phyloP scores from a whole-genome alignment of 2,113 vertebrate genomes.

The Tychaedon coryphoeus region DNA sequence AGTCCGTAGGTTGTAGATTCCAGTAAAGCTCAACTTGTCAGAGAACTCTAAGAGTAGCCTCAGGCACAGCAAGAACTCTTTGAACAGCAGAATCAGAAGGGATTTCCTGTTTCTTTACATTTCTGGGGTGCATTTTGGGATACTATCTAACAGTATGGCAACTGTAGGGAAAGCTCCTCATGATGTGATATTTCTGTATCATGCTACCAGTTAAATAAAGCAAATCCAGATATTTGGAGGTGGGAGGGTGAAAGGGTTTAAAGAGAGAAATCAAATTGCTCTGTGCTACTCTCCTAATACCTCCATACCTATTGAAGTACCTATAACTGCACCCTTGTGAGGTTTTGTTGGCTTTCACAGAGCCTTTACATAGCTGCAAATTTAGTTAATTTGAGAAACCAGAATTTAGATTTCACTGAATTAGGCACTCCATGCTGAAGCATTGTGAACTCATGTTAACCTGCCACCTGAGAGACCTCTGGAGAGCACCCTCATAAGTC shows the following conservation, averaged over 20 bases:
- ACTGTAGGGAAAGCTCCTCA: not conserved
- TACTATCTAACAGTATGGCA: not conserved
- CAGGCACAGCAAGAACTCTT: not conserved
- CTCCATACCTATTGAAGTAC: not conserved
- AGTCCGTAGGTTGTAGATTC: not conserved
- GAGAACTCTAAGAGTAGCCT: not conserved
- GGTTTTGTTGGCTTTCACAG: not conserved
- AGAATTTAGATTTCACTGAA: not conserved
- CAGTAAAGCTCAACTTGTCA: not conserved
- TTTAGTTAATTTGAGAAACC: not conserved
- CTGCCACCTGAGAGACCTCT: not conserved
- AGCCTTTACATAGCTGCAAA: not conserved
- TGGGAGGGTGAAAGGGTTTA: not conserved
- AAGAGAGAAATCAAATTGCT: not conserved
- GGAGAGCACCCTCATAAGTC: not conserved
- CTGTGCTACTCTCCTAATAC: not conserved
- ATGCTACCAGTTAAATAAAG: not conserved
- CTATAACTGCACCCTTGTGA: rapidly evolving
- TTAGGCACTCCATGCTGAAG: not conserved
- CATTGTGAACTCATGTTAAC: not conserved
- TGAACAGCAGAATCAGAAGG: not conserved
- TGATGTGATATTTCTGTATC: not conserved
- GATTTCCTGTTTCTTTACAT: not conserved
- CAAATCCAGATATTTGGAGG: not conserved
- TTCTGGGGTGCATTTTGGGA: not conserved